These are phyloP conservation scores for Alexandromys oeconomus DNA, from an alignment of 2,797 vertebrate species.

Conservation along the genomic window DNA sequence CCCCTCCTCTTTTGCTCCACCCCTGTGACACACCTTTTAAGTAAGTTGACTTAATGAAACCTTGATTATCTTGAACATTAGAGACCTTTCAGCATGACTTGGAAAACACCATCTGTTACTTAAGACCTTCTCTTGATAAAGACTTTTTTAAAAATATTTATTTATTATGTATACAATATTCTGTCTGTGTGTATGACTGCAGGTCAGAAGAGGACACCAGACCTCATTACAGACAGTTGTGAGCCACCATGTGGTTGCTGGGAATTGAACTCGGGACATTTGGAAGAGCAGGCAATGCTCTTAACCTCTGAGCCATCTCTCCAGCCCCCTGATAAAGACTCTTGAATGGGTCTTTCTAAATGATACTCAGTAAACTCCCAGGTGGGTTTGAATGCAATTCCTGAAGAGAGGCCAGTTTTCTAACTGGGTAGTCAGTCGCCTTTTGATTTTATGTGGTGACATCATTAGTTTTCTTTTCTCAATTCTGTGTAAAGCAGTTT, in stretches of 20 bases:
- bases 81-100: constrained; percentile 62
- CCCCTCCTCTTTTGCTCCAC: constrained; percentile 63
- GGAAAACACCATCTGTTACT: constrained; percentile 47
- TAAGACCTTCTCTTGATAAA: background rate
- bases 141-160: no score
- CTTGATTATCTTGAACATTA: constrained; percentile 74
- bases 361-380: background rate
- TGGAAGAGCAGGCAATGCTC: no score
- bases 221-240: no score
- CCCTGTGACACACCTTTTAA: constrained; percentile 76
- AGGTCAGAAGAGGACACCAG: no score
- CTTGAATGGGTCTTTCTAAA: constrained; percentile 26
- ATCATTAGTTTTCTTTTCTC: constrained; percentile 86
- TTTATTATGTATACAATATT: no score
- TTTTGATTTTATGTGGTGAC: constrained; percentile 89
- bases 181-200: no score
- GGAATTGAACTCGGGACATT: no score
- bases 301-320: no score
- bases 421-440: constrained; percentile 80
- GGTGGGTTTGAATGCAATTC: constrained; percentile 21
- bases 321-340: background rate
- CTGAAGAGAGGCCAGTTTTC: constrained; percentile 59
- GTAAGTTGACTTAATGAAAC: constrained; percentile 63
- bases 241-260: no score
- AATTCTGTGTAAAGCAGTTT: constrained; percentile 80